Evolutionary conservation across 37 sponge, comb jelly and placozoan genomes (phyloP), one percentile per base, ranked within the genome.

Genomic region (Cliona cf. orientalis): DNA sequence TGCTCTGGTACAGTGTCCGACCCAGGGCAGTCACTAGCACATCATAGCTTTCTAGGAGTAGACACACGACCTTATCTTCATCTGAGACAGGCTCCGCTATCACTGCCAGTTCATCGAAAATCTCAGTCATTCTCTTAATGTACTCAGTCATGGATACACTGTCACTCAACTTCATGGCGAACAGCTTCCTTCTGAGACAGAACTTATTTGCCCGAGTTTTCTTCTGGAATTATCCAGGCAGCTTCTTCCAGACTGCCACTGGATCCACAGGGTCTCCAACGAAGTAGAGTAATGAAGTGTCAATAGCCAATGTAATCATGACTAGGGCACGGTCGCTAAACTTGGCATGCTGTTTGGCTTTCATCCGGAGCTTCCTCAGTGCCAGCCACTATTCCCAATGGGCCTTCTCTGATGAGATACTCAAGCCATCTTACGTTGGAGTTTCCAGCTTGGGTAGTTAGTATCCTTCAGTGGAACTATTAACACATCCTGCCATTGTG

Each of bases 1-100:
- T 19, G 56, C 19, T 53, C 56, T 21, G 19, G 12, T 19, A 53
- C 56, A 19, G 19, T 53, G 12, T 53, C 56, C 56, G 19, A 12
- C 19, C 81, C 22, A 81, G 41, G 31, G 81, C 81, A 70, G 81
- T 81, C 25, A 81, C 81, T 39, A 81, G 40, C 58, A 69, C 59
- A 39, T 53, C 39, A 70, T 55, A 81, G 58, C 58, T 71, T 14
- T 81, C 81, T 26, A 72, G 81, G 17, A 81, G 53, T 37, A 71
- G 38, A 71, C 33, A 42, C 70, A 58, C 36, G n/a, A n/a, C n/a
- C n/a, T n/a, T n/a, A n/a, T n/a, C n/a, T n/a, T 84, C 85, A 21
- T 84, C 85, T 17, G 69, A 29, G 5, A 84, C 67, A 5, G 67
- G 26, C 11, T 65, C 76, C 21, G 67, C 84, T 26, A 75, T 40